These are phyloP conservation scores for Phyllostomus discolor DNA, from an alignment of 2,113 vertebrate species.

Conservation along the genomic window DNA sequence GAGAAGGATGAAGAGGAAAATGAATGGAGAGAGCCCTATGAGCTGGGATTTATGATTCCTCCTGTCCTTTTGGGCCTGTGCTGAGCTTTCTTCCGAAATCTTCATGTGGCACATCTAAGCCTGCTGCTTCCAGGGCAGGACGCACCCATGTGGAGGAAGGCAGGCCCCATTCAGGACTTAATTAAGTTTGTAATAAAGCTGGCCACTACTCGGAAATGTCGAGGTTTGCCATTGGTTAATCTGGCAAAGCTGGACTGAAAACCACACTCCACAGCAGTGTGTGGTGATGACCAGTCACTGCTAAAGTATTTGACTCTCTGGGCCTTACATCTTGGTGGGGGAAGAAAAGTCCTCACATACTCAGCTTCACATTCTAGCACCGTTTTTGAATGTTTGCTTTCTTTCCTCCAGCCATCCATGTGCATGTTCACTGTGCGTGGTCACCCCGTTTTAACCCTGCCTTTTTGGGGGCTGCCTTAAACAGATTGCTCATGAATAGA, in stretches of 20 bases:
- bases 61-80: neutral
- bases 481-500: slow-evolving; percentile 55
- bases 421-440: neutral
- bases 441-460: neutral
- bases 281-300: neutral
- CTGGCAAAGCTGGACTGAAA: neutral
- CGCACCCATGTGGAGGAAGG: neutral
- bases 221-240: neutral
- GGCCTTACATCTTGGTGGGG: neutral
- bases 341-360: neutral
- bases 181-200: neutral
- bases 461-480: neutral
- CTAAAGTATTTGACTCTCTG: neutral
- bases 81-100: neutral
- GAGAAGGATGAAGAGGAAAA: neutral
- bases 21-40: neutral
- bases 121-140: neutral
- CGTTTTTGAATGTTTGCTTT: neutral
- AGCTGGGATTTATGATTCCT: accelerated
- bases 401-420: neutral
- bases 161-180: neutral
- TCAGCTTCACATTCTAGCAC: neutral
- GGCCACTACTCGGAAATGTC: neutral
- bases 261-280: neutral
- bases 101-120: neutral